These are phyloP conservation scores for Onchidella celtica DNA, from an alignment of 2,888 invertebrate genomes.

Conservation along the genomic window DNA sequence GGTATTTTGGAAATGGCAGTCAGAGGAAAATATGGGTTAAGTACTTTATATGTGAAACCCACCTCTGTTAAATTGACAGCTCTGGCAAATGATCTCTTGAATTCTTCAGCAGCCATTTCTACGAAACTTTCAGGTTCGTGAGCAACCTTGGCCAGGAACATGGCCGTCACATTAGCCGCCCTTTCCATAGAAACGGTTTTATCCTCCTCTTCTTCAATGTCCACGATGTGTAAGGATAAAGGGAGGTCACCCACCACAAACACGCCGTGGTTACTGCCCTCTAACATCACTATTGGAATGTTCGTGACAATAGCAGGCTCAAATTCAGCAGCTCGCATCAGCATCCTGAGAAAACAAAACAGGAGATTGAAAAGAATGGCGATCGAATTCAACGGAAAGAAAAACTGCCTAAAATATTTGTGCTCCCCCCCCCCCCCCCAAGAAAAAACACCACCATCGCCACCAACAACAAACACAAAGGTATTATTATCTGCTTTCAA, in stretches of 20 bases:
- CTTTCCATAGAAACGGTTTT: slow-evolving; percentile 31
- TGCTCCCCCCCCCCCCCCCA: no score
- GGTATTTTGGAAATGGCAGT: no score
- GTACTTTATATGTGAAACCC: no score
- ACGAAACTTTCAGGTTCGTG: slow-evolving; percentile 11
- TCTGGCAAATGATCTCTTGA: slow-evolving; percentile 37
- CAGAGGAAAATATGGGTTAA: no score
- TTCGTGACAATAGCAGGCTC: slow-evolving; percentile 32
- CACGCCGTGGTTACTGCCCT: slow-evolving; percentile 53
- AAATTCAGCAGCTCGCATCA: neutral
- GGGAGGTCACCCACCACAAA: slow-evolving; percentile 49
- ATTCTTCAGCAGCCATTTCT: slow-evolving; percentile 9
- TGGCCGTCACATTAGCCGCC: slow-evolving; percentile 41
- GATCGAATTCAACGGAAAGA: no score
- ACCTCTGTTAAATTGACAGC: slow-evolving; percentile 43
- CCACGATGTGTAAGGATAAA: slow-evolving; percentile 25
- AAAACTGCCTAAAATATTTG: no score
- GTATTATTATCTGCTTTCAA: no score
- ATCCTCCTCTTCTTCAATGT: slow-evolving; percentile 50
- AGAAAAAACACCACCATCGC: no score
- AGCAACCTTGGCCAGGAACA: slow-evolving; percentile 46
- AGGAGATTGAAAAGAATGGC: no score
- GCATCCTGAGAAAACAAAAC: slow-evolving; percentile 35
- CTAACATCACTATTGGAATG: slow-evolving; percentile 50
- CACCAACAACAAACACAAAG: no score